A percentile compares a stretch with the other conserved stretches of the same genome.
Conservation (phyloP, 2,797 vertebrate species). For the Paedocypris micromegethes region DNA sequence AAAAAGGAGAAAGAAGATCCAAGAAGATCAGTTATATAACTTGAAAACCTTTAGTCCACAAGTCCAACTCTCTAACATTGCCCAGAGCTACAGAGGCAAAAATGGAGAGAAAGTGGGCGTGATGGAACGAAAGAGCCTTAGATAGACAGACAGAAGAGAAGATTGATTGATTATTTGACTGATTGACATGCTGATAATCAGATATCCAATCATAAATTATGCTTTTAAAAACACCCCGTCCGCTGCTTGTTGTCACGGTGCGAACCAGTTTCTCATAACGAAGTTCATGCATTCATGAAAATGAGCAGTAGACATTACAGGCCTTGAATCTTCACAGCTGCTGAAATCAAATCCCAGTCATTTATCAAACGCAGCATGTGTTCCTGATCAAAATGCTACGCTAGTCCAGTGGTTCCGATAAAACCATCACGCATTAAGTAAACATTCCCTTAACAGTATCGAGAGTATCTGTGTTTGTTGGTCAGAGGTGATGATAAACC, state of each 20-base stretch:
- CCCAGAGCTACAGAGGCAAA: too few relatives aligned
- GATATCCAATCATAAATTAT: too few relatives aligned
- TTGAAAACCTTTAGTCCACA: too few relatives aligned
- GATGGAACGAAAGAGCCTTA: too few relatives aligned
- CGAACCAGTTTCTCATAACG: neutral
- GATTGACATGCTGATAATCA: too few relatives aligned
- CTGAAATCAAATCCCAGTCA: conserved; percentile 15
- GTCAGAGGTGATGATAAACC: neutral
- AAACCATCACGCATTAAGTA: neutral
- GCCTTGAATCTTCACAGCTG: conserved; percentile 24
- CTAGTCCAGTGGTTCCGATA: neutral
- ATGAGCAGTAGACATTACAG: conserved; percentile 6
- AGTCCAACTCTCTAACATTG: too few relatives aligned
- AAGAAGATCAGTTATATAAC: too few relatives aligned
- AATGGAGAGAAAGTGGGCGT: too few relatives aligned
- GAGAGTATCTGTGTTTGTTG: too few relatives aligned
- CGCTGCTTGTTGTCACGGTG: neutral
- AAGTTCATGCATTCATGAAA: conserved; percentile 6
- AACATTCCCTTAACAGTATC: neutral
- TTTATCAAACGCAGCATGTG: conserved; percentile 21
- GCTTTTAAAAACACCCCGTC: neutral
- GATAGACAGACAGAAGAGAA: too few relatives aligned
- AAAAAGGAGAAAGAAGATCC: too few relatives aligned
- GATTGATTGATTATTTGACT: too few relatives aligned
- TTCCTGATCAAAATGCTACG: conserved; percentile 4